phyloP scores from a whole-genome alignment of 1,140 invertebrate species.

The Solen grandis region DNA sequence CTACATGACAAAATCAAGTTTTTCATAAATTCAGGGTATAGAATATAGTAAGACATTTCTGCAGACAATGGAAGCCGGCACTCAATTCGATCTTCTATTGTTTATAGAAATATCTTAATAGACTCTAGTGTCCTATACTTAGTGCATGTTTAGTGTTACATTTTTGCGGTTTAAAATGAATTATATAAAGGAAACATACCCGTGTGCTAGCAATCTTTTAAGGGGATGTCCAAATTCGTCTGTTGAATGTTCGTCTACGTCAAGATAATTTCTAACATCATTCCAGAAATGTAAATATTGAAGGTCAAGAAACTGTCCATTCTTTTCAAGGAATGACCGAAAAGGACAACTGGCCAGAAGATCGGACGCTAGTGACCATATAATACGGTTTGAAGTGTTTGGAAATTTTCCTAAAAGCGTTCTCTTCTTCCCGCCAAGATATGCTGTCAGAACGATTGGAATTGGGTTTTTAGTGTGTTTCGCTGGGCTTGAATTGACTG shows the following conservation, averaged over 20 bases:
- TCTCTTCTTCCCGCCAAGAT: conserved; percentile 53
- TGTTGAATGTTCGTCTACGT: conserved; percentile 48
- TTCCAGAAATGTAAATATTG: conserved; percentile 62
- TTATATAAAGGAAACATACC: no score
- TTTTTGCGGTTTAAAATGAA: no score
- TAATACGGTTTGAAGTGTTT: conserved; percentile 39
- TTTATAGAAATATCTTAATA: no score
- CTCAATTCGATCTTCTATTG: no score
- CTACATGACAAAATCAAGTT: no score
- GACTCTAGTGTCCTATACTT: no score
- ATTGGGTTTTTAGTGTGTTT: conserved; percentile 28
- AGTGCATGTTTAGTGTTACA: no score
- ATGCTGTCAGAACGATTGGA: conserved; percentile 49
- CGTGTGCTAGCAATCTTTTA: conserved; percentile 34
- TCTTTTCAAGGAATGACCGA: conserved; percentile 35
- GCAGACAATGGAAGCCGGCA: no score
- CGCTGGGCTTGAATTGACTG: neutral
- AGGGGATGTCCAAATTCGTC: conserved; percentile 50
- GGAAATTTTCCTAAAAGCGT: conserved; percentile 13
- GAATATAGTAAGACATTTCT: no score
- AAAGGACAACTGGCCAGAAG: conserved; percentile 58
- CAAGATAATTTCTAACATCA: conserved; percentile 60
- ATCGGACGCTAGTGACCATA: conserved; percentile 59
- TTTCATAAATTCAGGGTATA: no score
- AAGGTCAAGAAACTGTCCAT: conserved; percentile 5